A percentile compares a stretch with the other conserved stretches of the same genome.
These are phyloP conservation scores for Protaetia brevitarsis DNA, from an alignment of 1,140 invertebrate species.

Conservation along the genomic window DNA sequence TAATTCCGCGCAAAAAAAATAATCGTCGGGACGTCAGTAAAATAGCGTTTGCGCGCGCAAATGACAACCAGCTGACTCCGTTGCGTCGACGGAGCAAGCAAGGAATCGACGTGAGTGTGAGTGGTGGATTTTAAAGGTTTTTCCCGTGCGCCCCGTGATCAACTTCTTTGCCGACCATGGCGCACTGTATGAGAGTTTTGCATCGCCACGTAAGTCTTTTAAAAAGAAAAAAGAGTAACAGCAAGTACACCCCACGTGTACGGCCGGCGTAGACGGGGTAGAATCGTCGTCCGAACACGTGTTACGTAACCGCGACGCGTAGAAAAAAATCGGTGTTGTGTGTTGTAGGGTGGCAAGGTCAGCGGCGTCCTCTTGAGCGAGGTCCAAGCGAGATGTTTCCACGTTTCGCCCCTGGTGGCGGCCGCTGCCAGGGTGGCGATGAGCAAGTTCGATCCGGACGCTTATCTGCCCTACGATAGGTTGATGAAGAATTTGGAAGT, in stretches of 20 bases:
- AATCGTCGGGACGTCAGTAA: too few species aligned
- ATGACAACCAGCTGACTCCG: constrained; percentile 4
- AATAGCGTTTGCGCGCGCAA: constrained; percentile 16
- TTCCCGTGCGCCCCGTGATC: neutral
- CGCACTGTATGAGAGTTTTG: constrained; percentile 70
- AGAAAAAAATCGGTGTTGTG: neutral
- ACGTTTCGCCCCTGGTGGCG: constrained; percentile 63
- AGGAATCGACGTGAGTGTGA: neutral
- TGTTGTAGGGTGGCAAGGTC: constrained; percentile 43
- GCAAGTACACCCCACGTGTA: too few species aligned
- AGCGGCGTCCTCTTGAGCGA: constrained; percentile 51
- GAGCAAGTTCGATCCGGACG: constrained; percentile 87
- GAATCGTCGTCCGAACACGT: neutral
- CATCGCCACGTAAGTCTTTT: constrained; percentile 63
- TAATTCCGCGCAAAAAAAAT: too few species aligned
- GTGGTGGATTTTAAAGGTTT: neutral
- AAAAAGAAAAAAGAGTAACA: too few species aligned
- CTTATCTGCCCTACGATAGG: constrained; percentile 87
- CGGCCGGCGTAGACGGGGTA: neutral
- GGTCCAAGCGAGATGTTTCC: constrained; percentile 74
- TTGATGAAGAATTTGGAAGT: constrained; percentile 78
- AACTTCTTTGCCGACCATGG: constrained; percentile 52
- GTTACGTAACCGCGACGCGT: neutral
- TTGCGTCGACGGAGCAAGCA: neutral
- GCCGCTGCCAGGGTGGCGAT: constrained; percentile 82